These are phyloP conservation scores for Micronycteris hirsuta DNA, from an alignment of 2,113 vertebrate species.

Conservation along the genomic window DNA sequence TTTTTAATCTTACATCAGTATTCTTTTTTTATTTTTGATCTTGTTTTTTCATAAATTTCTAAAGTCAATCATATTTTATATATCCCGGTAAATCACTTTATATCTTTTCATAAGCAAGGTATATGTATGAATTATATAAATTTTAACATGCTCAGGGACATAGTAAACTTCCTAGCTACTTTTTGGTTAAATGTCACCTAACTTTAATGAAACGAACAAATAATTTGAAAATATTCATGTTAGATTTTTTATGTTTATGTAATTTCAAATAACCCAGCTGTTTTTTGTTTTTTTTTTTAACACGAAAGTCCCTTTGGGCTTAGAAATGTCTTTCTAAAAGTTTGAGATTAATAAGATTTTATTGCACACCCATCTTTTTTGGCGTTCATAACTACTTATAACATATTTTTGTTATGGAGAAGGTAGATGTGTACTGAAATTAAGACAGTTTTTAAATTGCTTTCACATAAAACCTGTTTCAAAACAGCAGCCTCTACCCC, in stretches of 20 bases:
- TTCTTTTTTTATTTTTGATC: neutral
- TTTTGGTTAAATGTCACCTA: conserved; percentile 18
- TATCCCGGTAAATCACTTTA: neutral
- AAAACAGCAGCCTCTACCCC: neutral
- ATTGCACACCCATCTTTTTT: neutral
- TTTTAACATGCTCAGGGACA: neutral
- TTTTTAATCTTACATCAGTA: neutral
- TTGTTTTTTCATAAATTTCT: neutral
- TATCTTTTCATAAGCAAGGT: neutral
- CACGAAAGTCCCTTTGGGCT: neutral
- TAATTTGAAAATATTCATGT: neutral
- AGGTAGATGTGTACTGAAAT: neutral
- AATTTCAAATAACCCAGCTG: conserved; percentile 6
- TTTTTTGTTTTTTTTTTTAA: conserved; percentile 7
- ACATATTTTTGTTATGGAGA: neutral
- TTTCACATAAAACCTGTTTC: neutral
- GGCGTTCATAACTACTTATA: neutral
- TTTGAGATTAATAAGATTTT: neutral
- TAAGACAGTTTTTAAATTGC: neutral
- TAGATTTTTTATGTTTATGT: neutral
- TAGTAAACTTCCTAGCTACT: neutral
- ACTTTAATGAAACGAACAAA: neutral
- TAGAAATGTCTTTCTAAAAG: conserved; percentile 41
- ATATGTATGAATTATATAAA: neutral
- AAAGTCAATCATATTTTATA: neutral